phyloP scores from a whole-genome alignment of 1,140 invertebrate genomes.

The Mylabris phalerata region DNA sequence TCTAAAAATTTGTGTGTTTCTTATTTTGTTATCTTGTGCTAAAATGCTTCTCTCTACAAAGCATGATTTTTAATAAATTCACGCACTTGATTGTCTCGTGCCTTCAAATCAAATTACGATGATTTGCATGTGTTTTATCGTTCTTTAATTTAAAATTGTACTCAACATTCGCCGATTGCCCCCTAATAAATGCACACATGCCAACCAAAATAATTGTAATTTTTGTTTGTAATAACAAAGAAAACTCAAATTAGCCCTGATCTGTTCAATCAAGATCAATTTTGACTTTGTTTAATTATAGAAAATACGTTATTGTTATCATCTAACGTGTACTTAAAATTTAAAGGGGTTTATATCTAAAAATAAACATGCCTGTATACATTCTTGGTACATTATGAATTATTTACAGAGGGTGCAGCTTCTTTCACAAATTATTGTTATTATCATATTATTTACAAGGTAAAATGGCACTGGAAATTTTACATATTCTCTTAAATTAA shows the following conservation, averaged over 20 bases:
- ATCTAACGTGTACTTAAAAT: slow-evolving; percentile 11
- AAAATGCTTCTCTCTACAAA: slow-evolving; percentile 10
- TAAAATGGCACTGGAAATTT: slow-evolving; percentile 23
- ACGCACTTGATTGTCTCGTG: slow-evolving; percentile 34
- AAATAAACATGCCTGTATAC: slow-evolving; percentile 30
- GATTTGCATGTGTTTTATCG: slow-evolving; percentile 10
- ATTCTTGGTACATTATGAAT: slow-evolving; percentile 27
- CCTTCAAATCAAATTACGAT: slow-evolving; percentile 20
- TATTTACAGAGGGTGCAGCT: slow-evolving; percentile 14
- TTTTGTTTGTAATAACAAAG: slow-evolving; percentile 1
- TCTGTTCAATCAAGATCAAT: slow-evolving; percentile 10
- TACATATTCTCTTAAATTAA: slow-evolving; percentile 7
- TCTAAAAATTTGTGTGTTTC: slow-evolving; percentile 4
- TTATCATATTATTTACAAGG: slow-evolving; percentile 23
- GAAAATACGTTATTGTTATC: slow-evolving; percentile 23
- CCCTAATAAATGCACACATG: slow-evolving; percentile 7
- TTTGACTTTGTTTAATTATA: slow-evolving; percentile 5
- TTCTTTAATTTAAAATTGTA: background rate
- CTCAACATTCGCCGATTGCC: background rate
- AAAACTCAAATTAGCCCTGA: slow-evolving; percentile 3
- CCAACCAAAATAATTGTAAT: slow-evolving; percentile 16
- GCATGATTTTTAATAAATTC: slow-evolving; percentile 22
- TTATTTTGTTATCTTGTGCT: slow-evolving; percentile 14
- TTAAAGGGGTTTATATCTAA: slow-evolving; percentile 22
- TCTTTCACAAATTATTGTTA: too few species aligned